These are phyloP conservation scores for Oasisia sp. DNA, from an alignment of 2,888 invertebrate genomes.

Conservation along the genomic window DNA sequence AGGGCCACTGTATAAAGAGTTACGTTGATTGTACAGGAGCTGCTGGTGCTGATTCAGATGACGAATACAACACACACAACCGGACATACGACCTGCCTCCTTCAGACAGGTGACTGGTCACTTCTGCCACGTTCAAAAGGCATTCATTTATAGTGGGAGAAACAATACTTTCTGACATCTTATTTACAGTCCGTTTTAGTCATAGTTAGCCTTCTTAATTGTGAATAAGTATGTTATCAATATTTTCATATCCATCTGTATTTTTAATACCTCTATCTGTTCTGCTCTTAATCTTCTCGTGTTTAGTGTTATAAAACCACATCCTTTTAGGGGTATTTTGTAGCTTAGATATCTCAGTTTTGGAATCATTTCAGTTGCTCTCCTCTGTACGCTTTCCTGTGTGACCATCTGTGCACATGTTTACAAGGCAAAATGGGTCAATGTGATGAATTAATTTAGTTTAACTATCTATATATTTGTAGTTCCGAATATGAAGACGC, in stretches of 20 bases:
- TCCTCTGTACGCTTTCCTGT: too few species aligned
- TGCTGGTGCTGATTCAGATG: not conserved
- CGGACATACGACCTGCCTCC: constrained; percentile 21
- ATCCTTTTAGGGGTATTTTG: too few species aligned
- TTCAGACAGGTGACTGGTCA: constrained; percentile 18
- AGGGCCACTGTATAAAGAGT: not conserved
- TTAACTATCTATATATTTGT: not conserved
- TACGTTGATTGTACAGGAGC: not conserved
- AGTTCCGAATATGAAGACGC: not conserved
- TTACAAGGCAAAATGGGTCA: not conserved
- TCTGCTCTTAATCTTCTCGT: too few species aligned
- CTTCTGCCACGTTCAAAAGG: not conserved
- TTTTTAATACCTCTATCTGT: too few species aligned
- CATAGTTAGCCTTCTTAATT: too few species aligned
- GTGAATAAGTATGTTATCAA: too few species aligned
- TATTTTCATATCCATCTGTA: too few species aligned
- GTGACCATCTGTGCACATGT: not conserved
- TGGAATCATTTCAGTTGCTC: too few species aligned
- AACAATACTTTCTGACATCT: too few species aligned
- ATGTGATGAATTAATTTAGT: not conserved
- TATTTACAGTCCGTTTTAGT: too few species aligned
- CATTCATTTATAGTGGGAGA: not conserved
- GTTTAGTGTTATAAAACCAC: too few species aligned
- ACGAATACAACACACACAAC: constrained; percentile 21
- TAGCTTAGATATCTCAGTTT: too few species aligned